These are phyloP conservation scores for Catharus bicknelli DNA, from an alignment of 2,113 vertebrate genomes.

Conservation along the genomic window DNA sequence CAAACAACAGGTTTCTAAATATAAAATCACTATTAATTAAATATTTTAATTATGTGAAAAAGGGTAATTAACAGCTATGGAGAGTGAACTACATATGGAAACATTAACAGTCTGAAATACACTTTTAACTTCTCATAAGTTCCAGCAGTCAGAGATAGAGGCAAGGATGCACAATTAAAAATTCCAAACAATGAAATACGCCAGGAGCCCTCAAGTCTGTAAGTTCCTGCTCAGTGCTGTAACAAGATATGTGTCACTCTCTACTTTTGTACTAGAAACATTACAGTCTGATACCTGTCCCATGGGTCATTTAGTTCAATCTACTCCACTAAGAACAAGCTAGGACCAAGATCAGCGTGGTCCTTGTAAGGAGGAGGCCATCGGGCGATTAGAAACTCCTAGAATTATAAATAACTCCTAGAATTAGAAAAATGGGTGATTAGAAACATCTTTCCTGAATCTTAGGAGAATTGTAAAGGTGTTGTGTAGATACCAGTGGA, in stretches of 20 bases:
- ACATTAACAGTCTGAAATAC: neutral
- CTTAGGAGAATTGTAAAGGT: neutral
- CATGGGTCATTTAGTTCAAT: neutral
- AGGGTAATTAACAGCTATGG: neutral
- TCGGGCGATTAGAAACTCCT: accelerated
- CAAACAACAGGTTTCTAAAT: neutral
- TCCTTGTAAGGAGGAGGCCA: neutral
- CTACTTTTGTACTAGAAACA: neutral
- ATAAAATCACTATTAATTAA: neutral
- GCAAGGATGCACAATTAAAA: neutral
- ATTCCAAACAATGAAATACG: neutral
- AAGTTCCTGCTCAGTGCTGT: neutral
- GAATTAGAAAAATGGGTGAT: accelerated
- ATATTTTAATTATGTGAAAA: neutral
- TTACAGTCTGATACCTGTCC: neutral
- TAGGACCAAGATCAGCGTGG: neutral
- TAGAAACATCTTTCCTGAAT: neutral
- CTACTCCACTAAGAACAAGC: neutral
- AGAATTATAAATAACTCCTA: too few species aligned
- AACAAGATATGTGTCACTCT: neutral
- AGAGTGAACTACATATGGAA: neutral
- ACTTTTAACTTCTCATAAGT: neutral
- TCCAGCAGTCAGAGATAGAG: neutral
- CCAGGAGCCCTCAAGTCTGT: neutral
- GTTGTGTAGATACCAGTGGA: neutral